Percentiles rank a stretch among this genome's conserved stretches.
Conservation (phyloP, 2,797 vertebrate species). For the Mus caroli region DNA sequence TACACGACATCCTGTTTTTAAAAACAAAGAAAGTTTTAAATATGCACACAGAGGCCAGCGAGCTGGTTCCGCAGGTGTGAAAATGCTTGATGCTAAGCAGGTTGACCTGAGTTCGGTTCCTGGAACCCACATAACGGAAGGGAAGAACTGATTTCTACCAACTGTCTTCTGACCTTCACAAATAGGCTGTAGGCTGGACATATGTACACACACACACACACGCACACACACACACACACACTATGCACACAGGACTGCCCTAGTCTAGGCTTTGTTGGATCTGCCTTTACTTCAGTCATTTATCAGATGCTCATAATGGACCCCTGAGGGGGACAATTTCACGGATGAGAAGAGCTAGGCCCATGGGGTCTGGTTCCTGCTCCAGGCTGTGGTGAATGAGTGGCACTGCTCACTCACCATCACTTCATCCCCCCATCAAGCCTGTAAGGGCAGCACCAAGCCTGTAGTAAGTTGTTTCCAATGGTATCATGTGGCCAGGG, state of each 20-base stretch:
- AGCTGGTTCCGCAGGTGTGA: no score
- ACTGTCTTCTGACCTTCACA: not conserved
- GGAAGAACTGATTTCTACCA: not conserved
- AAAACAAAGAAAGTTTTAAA: not conserved
- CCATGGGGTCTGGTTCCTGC: not conserved
- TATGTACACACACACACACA: not conserved
- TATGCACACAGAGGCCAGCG: not conserved
- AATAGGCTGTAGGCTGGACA: not conserved
- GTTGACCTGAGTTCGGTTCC: not conserved
- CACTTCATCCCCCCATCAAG: not conserved
- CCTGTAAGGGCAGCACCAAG: not conserved
- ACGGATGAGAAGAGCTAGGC: not conserved
- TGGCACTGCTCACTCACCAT: not conserved
- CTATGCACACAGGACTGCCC: not conserved
- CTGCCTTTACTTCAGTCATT: not conserved
- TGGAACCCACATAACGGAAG: not conserved
- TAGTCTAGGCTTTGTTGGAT: slow-evolving; percentile 20
- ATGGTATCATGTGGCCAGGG: not conserved
- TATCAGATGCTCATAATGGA: not conserved
- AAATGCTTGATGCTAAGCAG: not conserved
- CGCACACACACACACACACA: not conserved
- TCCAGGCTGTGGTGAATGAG: not conserved
- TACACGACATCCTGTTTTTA: not conserved
- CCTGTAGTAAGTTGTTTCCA: not conserved
- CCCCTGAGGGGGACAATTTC: not conserved